Evolutionary conservation across 2,113 vertebrate genomes (phyloP).

Genomic region (Neofelis nebulosa): DNA sequence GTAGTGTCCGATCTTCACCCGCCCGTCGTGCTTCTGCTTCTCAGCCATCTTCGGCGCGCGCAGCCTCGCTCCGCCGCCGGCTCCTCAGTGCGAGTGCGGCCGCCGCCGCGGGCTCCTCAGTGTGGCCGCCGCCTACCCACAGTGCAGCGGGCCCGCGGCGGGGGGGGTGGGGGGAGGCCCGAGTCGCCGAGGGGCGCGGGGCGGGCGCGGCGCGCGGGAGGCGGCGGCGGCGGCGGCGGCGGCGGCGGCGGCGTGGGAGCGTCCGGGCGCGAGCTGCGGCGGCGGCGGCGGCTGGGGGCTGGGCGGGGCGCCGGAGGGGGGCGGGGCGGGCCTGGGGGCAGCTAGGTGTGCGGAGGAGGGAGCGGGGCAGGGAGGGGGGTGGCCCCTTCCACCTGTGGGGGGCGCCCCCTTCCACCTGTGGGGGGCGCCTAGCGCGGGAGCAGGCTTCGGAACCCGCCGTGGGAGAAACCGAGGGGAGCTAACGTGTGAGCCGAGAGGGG

Average conservation of each 20-base stretch:
- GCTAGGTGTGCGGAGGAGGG: not conserved
- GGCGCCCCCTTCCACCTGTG: not conserved
- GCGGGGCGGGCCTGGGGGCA: not conserved
- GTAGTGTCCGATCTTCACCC: conserved; percentile 98
- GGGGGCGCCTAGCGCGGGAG: not conserved
- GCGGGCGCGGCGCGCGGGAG: not conserved
- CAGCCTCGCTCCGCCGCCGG: conserved; percentile 56
- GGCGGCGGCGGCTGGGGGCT: accelerated
- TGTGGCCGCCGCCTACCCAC: conserved; percentile 70
- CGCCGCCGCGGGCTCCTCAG: not conserved
- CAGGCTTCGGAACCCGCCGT: accelerated
- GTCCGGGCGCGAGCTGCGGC: accelerated
- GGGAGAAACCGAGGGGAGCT: not conserved
- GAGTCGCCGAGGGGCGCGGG: not conserved
- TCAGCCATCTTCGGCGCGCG: conserved; percentile 91
- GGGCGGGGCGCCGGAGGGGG: not conserved
- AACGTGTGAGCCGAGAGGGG: not conserved
- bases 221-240: accelerated
- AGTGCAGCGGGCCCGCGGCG: conserved; percentile 64
- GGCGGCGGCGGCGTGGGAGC: not conserved
- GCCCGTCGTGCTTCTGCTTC: conserved; percentile 95
- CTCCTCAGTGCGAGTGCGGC: not conserved
- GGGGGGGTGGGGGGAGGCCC: not conserved
- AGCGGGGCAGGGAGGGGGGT: accelerated
- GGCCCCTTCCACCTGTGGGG: no score